These are phyloP conservation scores for Drymonia ruficornis DNA, from an alignment of 2,888 invertebrate genomes.

Conservation along the genomic window DNA sequence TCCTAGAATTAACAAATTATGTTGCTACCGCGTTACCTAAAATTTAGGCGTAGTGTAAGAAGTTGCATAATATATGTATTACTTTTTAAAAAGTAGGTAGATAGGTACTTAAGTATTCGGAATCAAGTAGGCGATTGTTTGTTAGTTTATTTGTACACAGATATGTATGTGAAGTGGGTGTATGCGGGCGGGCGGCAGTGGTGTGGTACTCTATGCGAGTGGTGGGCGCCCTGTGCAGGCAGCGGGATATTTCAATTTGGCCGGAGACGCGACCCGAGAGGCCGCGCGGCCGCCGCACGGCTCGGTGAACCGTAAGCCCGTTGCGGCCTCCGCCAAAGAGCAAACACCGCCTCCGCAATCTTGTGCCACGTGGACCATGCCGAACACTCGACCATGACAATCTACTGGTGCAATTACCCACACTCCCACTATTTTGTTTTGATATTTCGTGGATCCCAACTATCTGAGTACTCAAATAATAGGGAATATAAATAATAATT, in stretches of 20 bases:
- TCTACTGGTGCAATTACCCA: conserved; percentile 74
- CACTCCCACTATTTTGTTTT: conserved; percentile 37
- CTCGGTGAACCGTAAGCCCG: conserved; percentile 82
- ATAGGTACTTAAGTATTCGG: too few species aligned
- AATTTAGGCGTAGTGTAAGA: neutral
- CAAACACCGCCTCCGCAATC: conserved; percentile 83
- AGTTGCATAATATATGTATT: too few species aligned
- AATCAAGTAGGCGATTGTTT: neutral
- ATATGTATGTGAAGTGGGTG: conserved; percentile 45
- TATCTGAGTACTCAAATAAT: neutral
- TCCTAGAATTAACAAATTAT: conserved; percentile 35
- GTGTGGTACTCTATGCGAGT: conserved; percentile 49
- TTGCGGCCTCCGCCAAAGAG: conserved; percentile 81
- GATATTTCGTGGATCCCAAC: conserved; percentile 5
- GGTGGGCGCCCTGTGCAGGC: conserved; percentile 52
- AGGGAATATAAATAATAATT: conserved; percentile 6
- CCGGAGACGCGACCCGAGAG: conserved; percentile 80
- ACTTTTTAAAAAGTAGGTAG: neutral
- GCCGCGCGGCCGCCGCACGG: conserved; percentile 75
- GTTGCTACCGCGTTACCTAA: neutral
- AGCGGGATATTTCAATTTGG: conserved; percentile 83
- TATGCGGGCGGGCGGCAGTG: conserved; percentile 38
- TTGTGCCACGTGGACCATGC: conserved; percentile 82
- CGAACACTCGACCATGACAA: conserved; percentile 77
- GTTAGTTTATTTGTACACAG: conserved; percentile 34